A percentile compares a stretch with the other conserved stretches of the same genome.
Evolutionary conservation across 2,797 vertebrate species (phyloP).

Genomic region (Caiman crocodilus): DNA sequence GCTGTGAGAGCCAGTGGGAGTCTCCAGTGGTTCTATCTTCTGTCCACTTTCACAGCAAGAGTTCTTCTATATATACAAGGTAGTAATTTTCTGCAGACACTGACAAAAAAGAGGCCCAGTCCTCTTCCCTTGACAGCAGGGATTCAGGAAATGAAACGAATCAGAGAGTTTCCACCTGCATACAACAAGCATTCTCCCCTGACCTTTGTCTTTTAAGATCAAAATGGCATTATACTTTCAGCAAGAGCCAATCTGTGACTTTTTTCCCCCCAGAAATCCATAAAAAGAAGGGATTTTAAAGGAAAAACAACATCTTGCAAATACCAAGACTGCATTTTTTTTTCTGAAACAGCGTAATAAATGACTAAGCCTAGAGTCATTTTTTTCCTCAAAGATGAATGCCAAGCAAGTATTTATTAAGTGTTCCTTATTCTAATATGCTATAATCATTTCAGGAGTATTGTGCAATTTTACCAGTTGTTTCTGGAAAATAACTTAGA

Average conservation of each 20-base stretch:
- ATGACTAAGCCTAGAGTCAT: background rate
- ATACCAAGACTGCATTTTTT: background rate
- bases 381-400: background rate
- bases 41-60: background rate
- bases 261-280: background rate
- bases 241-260: background rate
- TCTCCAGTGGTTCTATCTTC: background rate
- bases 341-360: background rate
- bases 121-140: conserved; percentile 1
- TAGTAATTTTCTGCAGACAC: background rate
- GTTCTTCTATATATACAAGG: background rate
- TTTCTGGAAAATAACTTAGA: background rate
- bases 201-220: conserved; percentile 35
- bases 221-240: background rate
- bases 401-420: background rate
- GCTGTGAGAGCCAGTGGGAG: background rate
- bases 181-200: background rate
- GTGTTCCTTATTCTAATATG: background rate
- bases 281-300: conserved; percentile 8
- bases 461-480: background rate
- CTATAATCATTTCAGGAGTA: background rate
- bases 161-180: background rate
- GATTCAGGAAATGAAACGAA: background rate
- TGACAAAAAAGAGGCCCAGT: background rate
- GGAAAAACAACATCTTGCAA: background rate